A percentile compares a stretch with the other conserved stretches of the same genome.
Evolutionary conservation across 1,140 invertebrate species (phyloP).

Genomic region (Stegodyphus mimosarum): DNA sequence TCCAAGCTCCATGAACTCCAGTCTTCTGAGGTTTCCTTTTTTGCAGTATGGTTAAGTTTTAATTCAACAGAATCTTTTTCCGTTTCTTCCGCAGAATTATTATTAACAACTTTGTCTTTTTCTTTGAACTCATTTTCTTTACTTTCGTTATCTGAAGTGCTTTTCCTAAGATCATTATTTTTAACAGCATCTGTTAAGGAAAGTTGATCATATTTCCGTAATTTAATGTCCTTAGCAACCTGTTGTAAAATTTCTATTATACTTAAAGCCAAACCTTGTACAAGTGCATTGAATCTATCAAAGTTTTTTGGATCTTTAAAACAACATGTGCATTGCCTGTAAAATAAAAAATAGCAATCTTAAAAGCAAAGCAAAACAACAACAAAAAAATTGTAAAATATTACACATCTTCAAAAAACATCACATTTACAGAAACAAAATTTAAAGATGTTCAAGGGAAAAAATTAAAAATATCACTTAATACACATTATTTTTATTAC

Average conservation of each 20-base stretch:
- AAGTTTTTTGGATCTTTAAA: slow-evolving; percentile 90
- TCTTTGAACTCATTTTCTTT: slow-evolving; percentile 48
- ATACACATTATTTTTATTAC: too few relatives aligned
- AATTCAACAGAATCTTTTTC: slow-evolving; percentile 38
- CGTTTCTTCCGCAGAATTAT: slow-evolving; percentile 48
- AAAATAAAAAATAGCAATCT: slow-evolving; percentile 61
- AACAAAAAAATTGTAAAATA: slow-evolving; percentile 18
- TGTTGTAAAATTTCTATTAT: slow-evolving; percentile 68
- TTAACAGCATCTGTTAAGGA: not conserved
- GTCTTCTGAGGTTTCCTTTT: slow-evolving; percentile 39
- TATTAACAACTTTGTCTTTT: slow-evolving; percentile 38
- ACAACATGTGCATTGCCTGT: slow-evolving; percentile 89
- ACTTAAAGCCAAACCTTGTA: slow-evolving; percentile 80
- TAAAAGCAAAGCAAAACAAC: slow-evolving; percentile 39
- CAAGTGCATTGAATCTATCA: slow-evolving; percentile 86
- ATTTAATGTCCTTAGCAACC: slow-evolving; percentile 41
- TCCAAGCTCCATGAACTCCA: slow-evolving; percentile 75
- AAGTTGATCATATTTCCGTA: slow-evolving; percentile 18
- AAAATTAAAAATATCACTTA: too few relatives aligned
- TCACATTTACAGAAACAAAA: too few relatives aligned
- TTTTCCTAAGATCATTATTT: slow-evolving; percentile 30
- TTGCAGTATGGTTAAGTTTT: not conserved
- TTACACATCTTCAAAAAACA: too few relatives aligned
- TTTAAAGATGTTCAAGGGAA: too few relatives aligned
- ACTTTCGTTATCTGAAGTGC: slow-evolving; percentile 56